Evolutionary conservation across 2,113 vertebrate genomes (phyloP), one percentile per base, ranked within the genome.

Genomic region (Coturnix japonica): DNA sequence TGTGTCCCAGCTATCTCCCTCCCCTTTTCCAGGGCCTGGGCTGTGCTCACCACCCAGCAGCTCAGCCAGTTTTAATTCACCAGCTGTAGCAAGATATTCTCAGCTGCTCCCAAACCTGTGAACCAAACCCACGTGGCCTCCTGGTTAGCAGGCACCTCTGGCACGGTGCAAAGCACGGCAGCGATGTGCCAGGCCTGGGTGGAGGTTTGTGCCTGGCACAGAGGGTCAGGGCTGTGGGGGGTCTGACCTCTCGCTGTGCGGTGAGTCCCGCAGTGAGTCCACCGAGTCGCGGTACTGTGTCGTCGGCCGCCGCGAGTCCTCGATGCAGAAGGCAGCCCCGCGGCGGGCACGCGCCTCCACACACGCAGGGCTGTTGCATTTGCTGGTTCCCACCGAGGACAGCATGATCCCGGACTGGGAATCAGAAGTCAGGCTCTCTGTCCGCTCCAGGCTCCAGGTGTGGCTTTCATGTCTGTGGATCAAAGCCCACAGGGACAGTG

Each of bases 331-430:
- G 91, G 98, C 98, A 9, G 98, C 98, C 44, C 98, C 98, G 2
- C 98, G 98, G 75, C 98, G 98, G 16, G 98, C 98, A 89, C 99
- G 97, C 4, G 99, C 98, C 96, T 99, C 99, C 97, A 98, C 98
- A 18, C 99, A 99, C 0, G 98, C 98, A 10, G 99, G 99, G 95
- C 99, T 99, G 98, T 98, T 99, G 98, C 99, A 99, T 97, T 99
- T 99, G 96, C 99, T 99, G 97, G 98, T 99, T 96, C 98, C 99
- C 96, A 99, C 98, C 0, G 99, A 99, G 61, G 99, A 99, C 93
- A 99, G 98, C 98, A 99, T 98, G 95, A 99, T 98, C 92, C 98
- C 99, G 25, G 99, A 99, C 93, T 98, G 99, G 72, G 98, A 99
- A 95, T 99, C 99, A 1, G 99, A 99, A 93, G 99, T 98, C 96